Base-by-base conservation (phyloP, 2,113 vertebrate genomes). In the Vidua macroura region DNA sequence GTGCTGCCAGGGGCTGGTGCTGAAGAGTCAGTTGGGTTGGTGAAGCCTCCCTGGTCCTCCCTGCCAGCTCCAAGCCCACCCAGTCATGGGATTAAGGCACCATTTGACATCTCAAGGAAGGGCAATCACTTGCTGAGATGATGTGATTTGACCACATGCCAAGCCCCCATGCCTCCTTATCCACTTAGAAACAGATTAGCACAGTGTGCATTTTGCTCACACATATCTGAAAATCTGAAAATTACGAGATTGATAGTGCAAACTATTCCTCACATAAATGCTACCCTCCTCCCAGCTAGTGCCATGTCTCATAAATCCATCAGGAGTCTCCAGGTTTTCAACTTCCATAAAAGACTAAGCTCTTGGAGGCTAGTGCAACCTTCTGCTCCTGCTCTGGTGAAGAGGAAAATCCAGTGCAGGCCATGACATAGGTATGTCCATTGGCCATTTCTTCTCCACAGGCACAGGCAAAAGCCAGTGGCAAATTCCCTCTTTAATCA, bases 131-230 rank as follows among this genome's bases (percentile, higher is more conserved):
- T 74, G 73, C 69, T 73, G 82, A 75, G 74, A 44, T 67, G 21
- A 82, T 64, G 81, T 87, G 90, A 92, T 63, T 21, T 87, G 82
- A 83, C 44, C 17, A 31, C 9, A 2, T 25, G 74, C 84, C 87
- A 95, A 91, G 35, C 24, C n/a, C 64, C 44, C 44, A 31, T 63
- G 81, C 72, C 72, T 92, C 74, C 58, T 77, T 62, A 74, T 37
- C 64, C 90, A 72, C 83, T 74, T 66, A 91, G 72, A 90, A 94
- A 91, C 46, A 95, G 83, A 91, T 93, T 60, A 88, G 76, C 43
- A 76, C 75, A 85, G 91, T 1, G 1, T 87, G 73, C 39, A 27
- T 69, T 88, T 90, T 92, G 43, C 69, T 90, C 79, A 79, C 93
- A 86, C 96, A 87, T 72, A 91, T 72, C 60, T 78, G 76, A 83